Base-by-base conservation (phyloP, 1,140 invertebrate genomes). In the Gerris buenoi region DNA sequence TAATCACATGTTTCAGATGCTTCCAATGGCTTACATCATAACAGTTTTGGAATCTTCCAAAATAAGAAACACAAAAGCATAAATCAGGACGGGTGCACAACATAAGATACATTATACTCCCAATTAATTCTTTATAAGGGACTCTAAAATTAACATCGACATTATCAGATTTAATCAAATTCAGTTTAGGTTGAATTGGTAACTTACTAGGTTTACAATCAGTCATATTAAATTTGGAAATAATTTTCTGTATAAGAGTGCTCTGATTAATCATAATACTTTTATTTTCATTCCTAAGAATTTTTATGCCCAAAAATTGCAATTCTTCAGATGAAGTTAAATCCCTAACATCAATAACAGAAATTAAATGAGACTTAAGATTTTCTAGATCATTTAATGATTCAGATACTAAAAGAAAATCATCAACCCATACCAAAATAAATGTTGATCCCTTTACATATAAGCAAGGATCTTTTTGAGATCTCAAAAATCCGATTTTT, bases 71-170 rank as follows among this genome's bases (percentile, higher is more conserved):
- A 25, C 5, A 46, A 46, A 18, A 10, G 33, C 33, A 46, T 26
- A 63, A 5, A 63, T 63, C 61, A 63, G 61, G 61, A 25, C 26
- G 22, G 18, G 75, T 75, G 61, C 75, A 75, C 25, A 76, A 46
- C 74, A 74, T 74, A 18, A 71, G 59, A 62, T 74, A 75, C 72
- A 77, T 73, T 65, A 75, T 67, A 65, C 71, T 73, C 1, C 75
- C 75, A 29, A 75, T 73, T 29, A 75, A 67, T 64, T 72, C 73
- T 63, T 71, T 64, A 68, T 72, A 75, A 59, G 71, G 71, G 33
- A 69, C 71, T 13, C 73, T 68, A 68, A 66, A 73, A 58, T 66
- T 62, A 28, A 71, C 63, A 25, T 73, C 68, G 26, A 69, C 69
- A 28, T 76, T 5, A 18, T 46, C 72, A 66, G 70, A 63, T 27